phyloP scores from a whole-genome alignment of 23 tunicate genomes.

The Corella eumyota region DNA sequence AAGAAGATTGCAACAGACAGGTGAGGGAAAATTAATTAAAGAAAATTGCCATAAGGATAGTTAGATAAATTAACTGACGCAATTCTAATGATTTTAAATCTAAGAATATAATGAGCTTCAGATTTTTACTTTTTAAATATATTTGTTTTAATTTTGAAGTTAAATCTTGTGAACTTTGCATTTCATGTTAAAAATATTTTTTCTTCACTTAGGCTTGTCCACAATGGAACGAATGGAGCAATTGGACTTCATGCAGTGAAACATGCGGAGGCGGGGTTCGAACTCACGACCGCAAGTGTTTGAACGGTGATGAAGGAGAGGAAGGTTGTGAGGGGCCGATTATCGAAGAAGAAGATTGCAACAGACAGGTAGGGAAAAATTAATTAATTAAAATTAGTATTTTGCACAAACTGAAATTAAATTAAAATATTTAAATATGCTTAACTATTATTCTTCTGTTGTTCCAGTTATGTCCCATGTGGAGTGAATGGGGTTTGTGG shows the following conservation, averaged over 20 bases:
- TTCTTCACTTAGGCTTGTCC: constrained; percentile 39
- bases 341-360: constrained; percentile 19
- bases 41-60: too few relatives aligned
- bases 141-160: too few relatives aligned
- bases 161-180: too few relatives aligned
- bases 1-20: constrained; percentile 22
- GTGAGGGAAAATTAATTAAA: neutral
- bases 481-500: constrained; percentile 46
- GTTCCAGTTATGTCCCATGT: constrained; percentile 43
- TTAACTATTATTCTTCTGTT: too few relatives aligned
- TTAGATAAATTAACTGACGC: too few relatives aligned
- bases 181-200: too few relatives aligned
- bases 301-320: constrained; percentile 33
- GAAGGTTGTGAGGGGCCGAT: constrained; percentile 25
- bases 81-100: too few relatives aligned
- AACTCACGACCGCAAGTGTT: constrained; percentile 24
- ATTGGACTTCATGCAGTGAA: constrained; percentile 29
- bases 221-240: constrained; percentile 41
- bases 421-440: too few relatives aligned
- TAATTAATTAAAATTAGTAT: too few relatives aligned
- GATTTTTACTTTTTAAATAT: too few relatives aligned
- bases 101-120: too few relatives aligned
- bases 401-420: too few relatives aligned
- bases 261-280: constrained; percentile 32
- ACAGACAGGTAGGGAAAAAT: neutral